Conservation (phyloP, 37 sponge, comb jelly and placozoan species). For the Spongilla lacustris region DNA sequence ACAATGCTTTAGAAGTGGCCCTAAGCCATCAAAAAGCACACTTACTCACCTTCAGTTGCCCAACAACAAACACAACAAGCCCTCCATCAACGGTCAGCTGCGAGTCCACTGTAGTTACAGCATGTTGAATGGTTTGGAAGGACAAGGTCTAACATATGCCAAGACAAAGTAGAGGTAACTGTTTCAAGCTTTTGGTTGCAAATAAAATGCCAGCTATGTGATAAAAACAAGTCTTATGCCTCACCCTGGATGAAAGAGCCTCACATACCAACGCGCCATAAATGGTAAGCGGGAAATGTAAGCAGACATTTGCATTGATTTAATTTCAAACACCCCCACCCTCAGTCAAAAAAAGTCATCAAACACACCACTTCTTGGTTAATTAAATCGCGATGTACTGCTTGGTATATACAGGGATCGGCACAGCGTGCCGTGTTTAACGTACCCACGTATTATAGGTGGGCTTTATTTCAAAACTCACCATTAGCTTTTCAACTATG, state of each 20-base stretch:
- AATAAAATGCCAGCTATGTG: not conserved
- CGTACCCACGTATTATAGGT: not conserved
- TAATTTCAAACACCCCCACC: not conserved
- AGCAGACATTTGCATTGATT: not conserved
- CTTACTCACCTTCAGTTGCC: conserved; percentile 81
- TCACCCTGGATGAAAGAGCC: not conserved
- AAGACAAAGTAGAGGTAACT: not conserved
- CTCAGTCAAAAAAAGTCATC: not conserved
- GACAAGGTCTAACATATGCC: conserved; percentile 63
- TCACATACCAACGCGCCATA: not conserved
- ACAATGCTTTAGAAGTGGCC: not conserved
- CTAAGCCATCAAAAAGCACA: too few relatives aligned
- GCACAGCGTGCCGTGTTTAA: not conserved
- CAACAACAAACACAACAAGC: conserved; percentile 67
- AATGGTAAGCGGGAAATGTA: not conserved
- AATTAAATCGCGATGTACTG: not conserved
- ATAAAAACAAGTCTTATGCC: not conserved
- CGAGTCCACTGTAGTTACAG: conserved; percentile 63
- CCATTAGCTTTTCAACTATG: conserved; percentile 71
- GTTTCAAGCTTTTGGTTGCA: not conserved
- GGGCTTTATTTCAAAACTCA: conserved; percentile 23
- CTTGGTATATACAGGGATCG: not conserved
- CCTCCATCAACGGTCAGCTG: conserved; percentile 55
- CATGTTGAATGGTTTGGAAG: conserved; percentile 70
- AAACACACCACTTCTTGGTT: not conserved